Base-by-base conservation (phyloP, 2,888 invertebrate genomes). In the Clistopyga incitator region DNA sequence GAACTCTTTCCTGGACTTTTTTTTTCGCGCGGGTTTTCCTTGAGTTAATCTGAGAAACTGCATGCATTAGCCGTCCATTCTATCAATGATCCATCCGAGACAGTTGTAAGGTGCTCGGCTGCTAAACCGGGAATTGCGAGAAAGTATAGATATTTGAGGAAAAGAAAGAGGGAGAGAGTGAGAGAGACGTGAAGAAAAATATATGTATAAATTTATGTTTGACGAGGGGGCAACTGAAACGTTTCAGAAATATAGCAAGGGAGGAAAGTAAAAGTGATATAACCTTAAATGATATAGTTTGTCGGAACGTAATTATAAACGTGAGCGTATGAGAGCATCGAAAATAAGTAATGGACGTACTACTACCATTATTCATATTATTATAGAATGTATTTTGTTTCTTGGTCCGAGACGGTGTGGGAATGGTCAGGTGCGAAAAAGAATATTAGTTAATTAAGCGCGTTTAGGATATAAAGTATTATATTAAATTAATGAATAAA, bases 61-160 rank as follows among this genome's bases (percentile, higher is more conserved):
- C n/a, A 42, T 13, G 20, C 6, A 42, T 74, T 61, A 50, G 15
- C 67, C 47, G 67, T 67, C 67, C 47, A 34, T 61, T 18, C 42
- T 52, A 72, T 72, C 18, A 29, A 25, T 72, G 59, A 68, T 52
- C 56, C 56, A 59, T 45, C 61, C 61, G 34, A 47, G 61, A 61
- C 61, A 74, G 75, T 34, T 47, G 56, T 50, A 23, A 78, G 64
- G 25, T 56, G 15, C 78, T 50, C n/a, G 78, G 74, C 81, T 81
- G 81, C 74, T 78, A 54, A 81, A 81, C 82, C 81, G 82, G 72
- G 82, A 82, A 77, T 81, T 59, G 78, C 81, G 81, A 81, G 84
- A 84, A 84, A 84, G 84, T 84, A 84, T 84, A 84, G 78, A 78
- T 81, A 84, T 47, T 56, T 45, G 75, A 78, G 78, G 15, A 47